Base-by-base conservation (phyloP, 2,888 invertebrate genomes). In the Eutolmus rufibarbis region DNA sequence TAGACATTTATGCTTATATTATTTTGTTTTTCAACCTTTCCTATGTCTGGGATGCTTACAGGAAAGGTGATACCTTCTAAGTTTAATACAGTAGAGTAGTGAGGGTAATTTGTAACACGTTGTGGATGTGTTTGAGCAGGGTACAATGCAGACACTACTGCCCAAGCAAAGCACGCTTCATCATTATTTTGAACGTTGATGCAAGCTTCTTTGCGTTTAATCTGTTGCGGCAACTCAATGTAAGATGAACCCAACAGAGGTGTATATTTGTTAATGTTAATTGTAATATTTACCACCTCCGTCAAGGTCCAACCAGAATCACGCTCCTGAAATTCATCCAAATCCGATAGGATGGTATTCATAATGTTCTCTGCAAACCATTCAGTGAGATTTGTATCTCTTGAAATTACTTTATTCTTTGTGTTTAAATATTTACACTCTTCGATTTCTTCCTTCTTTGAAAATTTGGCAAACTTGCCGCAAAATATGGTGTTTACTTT, bases 191-290 rank as follows among this genome's bases (percentile, higher is more conserved):
- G 51, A 78, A 78, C 78, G 23, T 78, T 78, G 14, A 43, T 12
- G 34, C 34, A 34, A 34, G 28, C 28, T 1, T 28, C 1, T 28
- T 28, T 28, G n/a, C n/a, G n/a, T 28, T 28, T 28, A 1, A 28
- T 28, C 28, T 2, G 28, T n/a, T n/a, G 28, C 2, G 77, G 77
- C 37, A 81, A 8, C 12, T 56, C 81, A 31, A 56, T 46, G 28
- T 81, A 81, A 28, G 56, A 81, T 56, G 81, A 81, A n/a, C 81
- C 81, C 81, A 81, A 81, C 81, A 56, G 56, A 28, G 81, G 81
- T 56, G 81, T 51, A 34, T 31, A 81, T 56, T 46, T 81, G 28
- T 81, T 81, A n/a, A 81, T 81, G 34, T 81, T 46, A 51, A 81
- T 34, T 9, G 43, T 43, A 7, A 78, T 12, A 56, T 81, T 46